Percentiles rank a stretch among this genome's conserved stretches.
Conservation (phyloP, 2,888 invertebrate genomes). For the Dryobota labecula region DNA sequence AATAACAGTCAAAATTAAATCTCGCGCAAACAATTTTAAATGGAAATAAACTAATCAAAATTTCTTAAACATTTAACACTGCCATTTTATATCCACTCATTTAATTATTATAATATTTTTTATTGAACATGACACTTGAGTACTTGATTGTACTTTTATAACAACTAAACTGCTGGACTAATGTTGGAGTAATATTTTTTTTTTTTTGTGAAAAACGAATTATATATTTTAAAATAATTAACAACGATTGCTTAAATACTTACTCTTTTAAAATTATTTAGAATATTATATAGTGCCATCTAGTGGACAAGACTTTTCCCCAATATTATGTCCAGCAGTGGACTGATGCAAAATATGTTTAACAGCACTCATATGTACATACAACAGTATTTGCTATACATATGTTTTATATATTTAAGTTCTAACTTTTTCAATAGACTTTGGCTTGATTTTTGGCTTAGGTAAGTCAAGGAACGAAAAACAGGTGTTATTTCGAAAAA, state of each 20-base stretch:
- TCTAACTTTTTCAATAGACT: conserved; percentile 78
- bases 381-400: conserved; percentile 64
- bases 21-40: conserved; percentile 55
- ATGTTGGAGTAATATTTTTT: conserved; percentile 47
- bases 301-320: conserved; percentile 37
- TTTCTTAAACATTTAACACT: conserved; percentile 63
- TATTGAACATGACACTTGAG: conserved; percentile 76
- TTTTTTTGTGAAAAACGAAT: conserved; percentile 30
- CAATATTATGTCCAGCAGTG: conserved; percentile 61
- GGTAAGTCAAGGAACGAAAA: conserved; percentile 74
- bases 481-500: conserved; percentile 29
- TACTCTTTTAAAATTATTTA: conserved; percentile 50
- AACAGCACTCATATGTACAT: conserved; percentile 62
- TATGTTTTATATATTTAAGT: conserved; percentile 62
- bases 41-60: conserved; percentile 62
- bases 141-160: conserved; percentile 79
- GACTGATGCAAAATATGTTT: conserved; percentile 62
- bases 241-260: conserved; percentile 31
- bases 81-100: conserved; percentile 60
- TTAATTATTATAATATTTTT: conserved; percentile 60
- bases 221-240: conserved; percentile 30
- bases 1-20: conserved; percentile 41
- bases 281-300: conserved; percentile 44
- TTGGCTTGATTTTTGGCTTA: conserved; percentile 88
- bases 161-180: conserved; percentile 66